phyloP scores from a whole-genome alignment of 1,140 invertebrate genomes.

The Trichogramma pretiosum region DNA sequence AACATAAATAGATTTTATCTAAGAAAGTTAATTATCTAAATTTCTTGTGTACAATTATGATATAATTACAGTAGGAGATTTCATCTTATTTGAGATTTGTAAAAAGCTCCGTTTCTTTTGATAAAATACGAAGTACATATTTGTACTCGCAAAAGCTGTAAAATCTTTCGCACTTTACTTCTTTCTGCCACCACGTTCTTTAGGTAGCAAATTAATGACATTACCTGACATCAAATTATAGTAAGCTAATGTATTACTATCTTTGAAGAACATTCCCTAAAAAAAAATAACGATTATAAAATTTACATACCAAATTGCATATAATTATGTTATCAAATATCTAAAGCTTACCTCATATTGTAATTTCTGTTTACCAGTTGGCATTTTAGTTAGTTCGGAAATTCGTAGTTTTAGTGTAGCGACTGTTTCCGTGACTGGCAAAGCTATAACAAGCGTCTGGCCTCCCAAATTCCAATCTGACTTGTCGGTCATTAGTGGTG shows the following conservation, averaged over 20 bases:
- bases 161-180: constrained; percentile 57
- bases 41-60: background rate
- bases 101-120: too few relatives aligned
- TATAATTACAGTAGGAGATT: background rate
- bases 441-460: constrained; percentile 69
- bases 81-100: background rate
- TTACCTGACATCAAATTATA: constrained; percentile 86
- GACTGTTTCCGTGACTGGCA: constrained; percentile 74
- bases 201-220: constrained; percentile 82
- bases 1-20: too few relatives aligned
- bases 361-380: constrained; percentile 95
- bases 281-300: constrained; percentile 27
- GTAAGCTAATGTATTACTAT: constrained; percentile 88
- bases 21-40: background rate
- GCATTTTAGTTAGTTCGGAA: constrained; percentile 83
- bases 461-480: constrained; percentile 95
- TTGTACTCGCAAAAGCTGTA: too few relatives aligned
- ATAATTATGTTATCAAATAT: background rate
- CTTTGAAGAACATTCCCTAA: constrained; percentile 95
- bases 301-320: background rate
- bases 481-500: constrained; percentile 81
- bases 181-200: constrained; percentile 95
- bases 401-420: constrained; percentile 82
- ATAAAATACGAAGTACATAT: too few relatives aligned
- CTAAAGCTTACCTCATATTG: constrained; percentile 67